phyloP scores from a whole-genome alignment of 2,797 vertebrate species.

The Pseudocheirus occidentalis region DNA sequence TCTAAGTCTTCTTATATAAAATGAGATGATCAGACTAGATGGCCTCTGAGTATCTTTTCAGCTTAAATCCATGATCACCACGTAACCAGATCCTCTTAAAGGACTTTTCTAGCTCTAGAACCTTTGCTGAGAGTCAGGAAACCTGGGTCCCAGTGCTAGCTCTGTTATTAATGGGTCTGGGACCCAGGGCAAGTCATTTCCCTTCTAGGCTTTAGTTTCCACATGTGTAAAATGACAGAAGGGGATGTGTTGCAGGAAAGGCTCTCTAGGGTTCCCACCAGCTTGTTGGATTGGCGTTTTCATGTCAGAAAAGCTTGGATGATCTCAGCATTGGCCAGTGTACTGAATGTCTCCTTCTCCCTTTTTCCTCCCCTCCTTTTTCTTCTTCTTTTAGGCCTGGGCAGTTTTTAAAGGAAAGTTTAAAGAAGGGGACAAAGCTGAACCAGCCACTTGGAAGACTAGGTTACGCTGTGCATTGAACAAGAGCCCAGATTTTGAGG shows the following conservation, averaged over 20 bases:
- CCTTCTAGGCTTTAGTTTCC: not conserved
- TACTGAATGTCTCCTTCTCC: not conserved
- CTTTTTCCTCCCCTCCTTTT: too few relatives aligned
- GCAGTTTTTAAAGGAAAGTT: slow-evolving; percentile 99
- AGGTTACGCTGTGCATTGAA: slow-evolving; percentile 98
- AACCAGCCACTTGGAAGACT: slow-evolving; percentile 99
- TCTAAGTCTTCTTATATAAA: not conserved
- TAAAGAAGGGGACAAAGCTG: slow-evolving; percentile 97
- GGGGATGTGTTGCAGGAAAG: not conserved
- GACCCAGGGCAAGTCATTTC: not conserved
- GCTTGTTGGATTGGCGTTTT: not conserved
- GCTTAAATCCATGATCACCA: not conserved
- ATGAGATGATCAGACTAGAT: not conserved
- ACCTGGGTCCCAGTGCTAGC: not conserved
- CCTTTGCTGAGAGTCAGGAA: not conserved
- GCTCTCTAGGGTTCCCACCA: not conserved
- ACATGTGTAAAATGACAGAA: not conserved
- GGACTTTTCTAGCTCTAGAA: not conserved
- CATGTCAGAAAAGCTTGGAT: rapidly evolving
- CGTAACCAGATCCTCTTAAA: not conserved
- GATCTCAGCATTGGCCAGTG: not conserved
- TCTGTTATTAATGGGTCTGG: not conserved
- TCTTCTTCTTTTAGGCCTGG: slow-evolving; percentile 90
- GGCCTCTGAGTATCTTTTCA: not conserved
- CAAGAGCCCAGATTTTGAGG: slow-evolving; percentile 99